phyloP scores from a whole-genome alignment of 2,888 invertebrate genomes.

The Fragum fragum region DNA sequence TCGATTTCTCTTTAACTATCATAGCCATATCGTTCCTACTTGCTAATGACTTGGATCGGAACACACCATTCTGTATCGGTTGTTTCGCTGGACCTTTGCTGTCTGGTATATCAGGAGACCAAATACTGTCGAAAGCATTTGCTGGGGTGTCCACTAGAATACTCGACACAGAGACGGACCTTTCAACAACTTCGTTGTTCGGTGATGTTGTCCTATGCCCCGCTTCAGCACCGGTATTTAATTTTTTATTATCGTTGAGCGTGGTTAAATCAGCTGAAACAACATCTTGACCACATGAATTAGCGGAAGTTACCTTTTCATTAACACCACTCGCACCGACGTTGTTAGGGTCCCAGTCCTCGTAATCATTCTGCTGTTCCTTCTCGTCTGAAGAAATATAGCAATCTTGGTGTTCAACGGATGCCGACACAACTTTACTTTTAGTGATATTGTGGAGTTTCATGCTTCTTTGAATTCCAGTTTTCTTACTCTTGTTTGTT shows the following conservation, averaged over 20 bases:
- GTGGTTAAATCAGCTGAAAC: not conserved
- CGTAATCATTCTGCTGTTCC: not conserved
- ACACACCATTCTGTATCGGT: not conserved
- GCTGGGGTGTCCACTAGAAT: constrained; percentile 9
- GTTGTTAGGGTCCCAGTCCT: constrained; percentile 12
- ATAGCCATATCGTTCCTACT: not conserved
- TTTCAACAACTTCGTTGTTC: not conserved
- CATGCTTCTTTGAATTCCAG: not conserved
- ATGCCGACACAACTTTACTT: not conserved
- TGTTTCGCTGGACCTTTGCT: not conserved
- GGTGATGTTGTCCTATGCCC: not conserved
- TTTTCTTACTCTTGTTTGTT: not conserved
- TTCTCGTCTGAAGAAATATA: not conserved
- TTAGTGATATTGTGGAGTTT: not conserved
- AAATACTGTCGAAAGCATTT: constrained; percentile 1
- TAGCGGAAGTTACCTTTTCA: too few species aligned
- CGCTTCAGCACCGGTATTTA: not conserved
- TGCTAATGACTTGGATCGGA: not conserved
- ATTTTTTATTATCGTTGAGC: not conserved
- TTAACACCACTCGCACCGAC: not conserved
- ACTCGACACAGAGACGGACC: constrained; percentile 12
- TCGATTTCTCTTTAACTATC: not conserved
- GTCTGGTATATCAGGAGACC: constrained; percentile 14
- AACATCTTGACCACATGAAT: too few species aligned
- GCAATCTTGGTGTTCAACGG: not conserved